Percentiles rank a stretch among this genome's conserved stretches.
Conservation (phyloP, 1,140 invertebrate genomes). For the Gonioctena quinquepunctata region DNA sequence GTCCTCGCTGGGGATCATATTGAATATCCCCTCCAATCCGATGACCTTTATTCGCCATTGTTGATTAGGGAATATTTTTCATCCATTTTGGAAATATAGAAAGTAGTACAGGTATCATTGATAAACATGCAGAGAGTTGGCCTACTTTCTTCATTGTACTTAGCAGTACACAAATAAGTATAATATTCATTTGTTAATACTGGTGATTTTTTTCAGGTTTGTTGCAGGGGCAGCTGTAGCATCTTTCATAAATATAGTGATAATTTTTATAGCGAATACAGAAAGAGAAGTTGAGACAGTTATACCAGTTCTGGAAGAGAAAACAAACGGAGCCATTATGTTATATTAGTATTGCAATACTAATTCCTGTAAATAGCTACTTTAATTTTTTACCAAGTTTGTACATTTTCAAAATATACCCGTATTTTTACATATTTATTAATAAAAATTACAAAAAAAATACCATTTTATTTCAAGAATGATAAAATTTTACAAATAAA, state of each 20-base stretch:
- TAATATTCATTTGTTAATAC: background rate
- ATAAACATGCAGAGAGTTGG: too few relatives aligned
- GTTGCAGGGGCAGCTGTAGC: slow-evolving; percentile 72
- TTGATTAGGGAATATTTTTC: too few relatives aligned
- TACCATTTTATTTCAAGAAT: too few relatives aligned
- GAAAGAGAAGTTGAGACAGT: slow-evolving; percentile 67
- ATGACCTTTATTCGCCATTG: too few relatives aligned
- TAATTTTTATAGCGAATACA: slow-evolving; percentile 73
- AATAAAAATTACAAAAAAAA: too few relatives aligned
- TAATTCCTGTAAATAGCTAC: background rate
- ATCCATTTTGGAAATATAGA: too few relatives aligned
- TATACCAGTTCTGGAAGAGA: slow-evolving; percentile 75
- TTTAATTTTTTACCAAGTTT: background rate
- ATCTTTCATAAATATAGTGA: slow-evolving; percentile 74
- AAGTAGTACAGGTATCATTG: too few relatives aligned
- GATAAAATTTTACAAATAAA: too few relatives aligned
- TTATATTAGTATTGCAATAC: slow-evolving; percentile 64
- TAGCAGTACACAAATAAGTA: background rate
- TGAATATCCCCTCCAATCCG: too few relatives aligned
- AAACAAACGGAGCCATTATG: slow-evolving; percentile 84
- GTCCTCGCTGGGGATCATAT: too few relatives aligned
- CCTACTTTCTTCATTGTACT: background rate
- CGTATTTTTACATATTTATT: background rate
- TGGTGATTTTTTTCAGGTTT: slow-evolving; percentile 64
- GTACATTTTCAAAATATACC: background rate